Evolutionary conservation across 2,113 vertebrate genomes (phyloP).

Genomic region (Tyrannus savana): DNA sequence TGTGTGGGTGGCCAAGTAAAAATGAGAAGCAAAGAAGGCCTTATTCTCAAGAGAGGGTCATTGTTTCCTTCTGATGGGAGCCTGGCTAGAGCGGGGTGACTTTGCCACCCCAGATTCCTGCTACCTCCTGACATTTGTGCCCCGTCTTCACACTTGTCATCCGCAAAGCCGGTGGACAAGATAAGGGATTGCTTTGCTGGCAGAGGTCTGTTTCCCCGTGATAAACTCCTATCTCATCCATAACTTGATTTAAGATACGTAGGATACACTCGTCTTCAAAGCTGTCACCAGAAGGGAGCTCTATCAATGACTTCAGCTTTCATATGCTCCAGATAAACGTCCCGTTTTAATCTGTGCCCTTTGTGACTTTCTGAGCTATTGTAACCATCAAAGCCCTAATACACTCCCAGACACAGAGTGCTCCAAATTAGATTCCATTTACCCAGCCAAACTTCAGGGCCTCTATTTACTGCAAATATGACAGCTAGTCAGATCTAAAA

Average conservation of each 20-base stretch:
- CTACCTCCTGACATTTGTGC: constrained; percentile 52
- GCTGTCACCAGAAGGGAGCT: constrained; percentile 74
- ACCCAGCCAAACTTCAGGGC: background rate
- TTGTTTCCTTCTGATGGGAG: constrained; percentile 31
- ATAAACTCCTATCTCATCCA: constrained; percentile 84
- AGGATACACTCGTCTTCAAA: constrained; percentile 72
- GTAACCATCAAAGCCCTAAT: background rate
- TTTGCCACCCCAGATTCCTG: constrained; percentile 54
- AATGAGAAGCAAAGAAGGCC: constrained; percentile 73
- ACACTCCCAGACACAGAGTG: background rate
- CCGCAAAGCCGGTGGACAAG: constrained; percentile 77
- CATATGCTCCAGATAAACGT: constrained; percentile 65
- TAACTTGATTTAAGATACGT: constrained; percentile 71
- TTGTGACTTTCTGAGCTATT: background rate
- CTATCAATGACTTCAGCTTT: constrained; percentile 73
- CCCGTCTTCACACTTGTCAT: constrained; percentile 47
- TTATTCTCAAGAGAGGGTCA: constrained; percentile 72
- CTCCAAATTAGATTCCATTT: constrained; percentile 37
- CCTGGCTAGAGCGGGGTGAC: constrained; percentile 67
- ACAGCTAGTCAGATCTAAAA: background rate
- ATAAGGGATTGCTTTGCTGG: constrained; percentile 78
- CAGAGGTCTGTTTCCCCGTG: constrained; percentile 76
- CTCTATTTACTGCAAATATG: background rate
- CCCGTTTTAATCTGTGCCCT: constrained; percentile 4
- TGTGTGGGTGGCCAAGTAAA: constrained; percentile 77